phyloP scores from a whole-genome alignment of 2,888 invertebrate species.

The Synanthedon tipuliformis region DNA sequence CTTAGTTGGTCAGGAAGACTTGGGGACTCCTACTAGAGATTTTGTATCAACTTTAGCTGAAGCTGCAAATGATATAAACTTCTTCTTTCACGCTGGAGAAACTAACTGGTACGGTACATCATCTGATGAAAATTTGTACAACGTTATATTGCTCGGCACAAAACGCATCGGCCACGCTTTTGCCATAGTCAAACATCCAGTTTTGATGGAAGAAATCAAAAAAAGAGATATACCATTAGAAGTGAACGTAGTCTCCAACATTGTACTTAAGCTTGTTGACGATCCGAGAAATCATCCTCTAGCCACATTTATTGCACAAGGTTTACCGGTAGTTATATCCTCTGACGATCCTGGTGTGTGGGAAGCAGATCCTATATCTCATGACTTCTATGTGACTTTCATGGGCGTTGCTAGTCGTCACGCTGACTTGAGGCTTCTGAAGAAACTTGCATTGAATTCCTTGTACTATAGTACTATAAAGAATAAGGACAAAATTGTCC shows the following conservation, averaged over 20 bases:
- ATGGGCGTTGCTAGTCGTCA: conserved; percentile 78
- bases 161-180: conserved; percentile 84
- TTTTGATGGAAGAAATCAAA: conserved; percentile 70
- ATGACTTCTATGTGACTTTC: conserved; percentile 83
- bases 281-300: conserved; percentile 78
- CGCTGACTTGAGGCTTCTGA: conserved; percentile 77
- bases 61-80: conserved; percentile 64
- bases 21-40: conserved; percentile 71
- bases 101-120: conserved; percentile 78
- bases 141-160: conserved; percentile 78
- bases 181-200: conserved; percentile 79
- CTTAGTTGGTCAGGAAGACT: conserved; percentile 85
- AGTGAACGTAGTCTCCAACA: conserved; percentile 78
- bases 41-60: conserved; percentile 68
- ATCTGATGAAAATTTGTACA: conserved; percentile 79
- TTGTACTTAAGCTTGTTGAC: conserved; percentile 70
- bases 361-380: conserved; percentile 73
- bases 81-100: conserved; percentile 86
- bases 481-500: conserved; percentile 37
- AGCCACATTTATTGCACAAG: conserved; percentile 64
- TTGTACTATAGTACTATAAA: conserved; percentile 74
- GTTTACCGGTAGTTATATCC: conserved; percentile 74
- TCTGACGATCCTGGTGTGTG: conserved; percentile 78
- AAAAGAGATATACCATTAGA: conserved; percentile 75
- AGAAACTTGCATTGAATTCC: conserved; percentile 81